Base-by-base conservation (phyloP, 2,888 invertebrate genomes). In the Chrysolina haemoptera region DNA sequence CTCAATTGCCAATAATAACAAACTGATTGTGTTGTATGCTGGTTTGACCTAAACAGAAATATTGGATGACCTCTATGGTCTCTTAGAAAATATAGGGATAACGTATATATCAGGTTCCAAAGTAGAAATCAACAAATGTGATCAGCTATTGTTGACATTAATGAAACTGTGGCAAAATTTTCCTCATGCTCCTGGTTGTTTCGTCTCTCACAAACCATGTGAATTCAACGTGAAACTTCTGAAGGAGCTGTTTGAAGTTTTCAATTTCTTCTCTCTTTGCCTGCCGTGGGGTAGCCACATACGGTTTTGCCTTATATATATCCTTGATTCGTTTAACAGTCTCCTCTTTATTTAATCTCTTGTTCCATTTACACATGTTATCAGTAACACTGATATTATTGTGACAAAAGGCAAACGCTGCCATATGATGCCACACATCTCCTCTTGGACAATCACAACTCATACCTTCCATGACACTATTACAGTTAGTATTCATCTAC, bases 261-360 rank as follows among this genome's bases (percentile, higher is more conserved):
- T 50, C 48, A 12, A 16, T 50, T 10, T 50, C 16, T 50, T 10
- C 48, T 11, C 48, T 50, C 6, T 50, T 50, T 50, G 48, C 48
- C 48, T 50, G 6, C n/a, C 16, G 48, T 1, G 6, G n/a, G 12
- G 48, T 50, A 6, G 16, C 48, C 6, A 14, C 9, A 16, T 16
- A 50, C 12, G 48, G 14, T 14, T 50, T 50, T 50, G 48, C 48
- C 48, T 50, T n/a, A n/a, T 50, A 50, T 50, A 50, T 50, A 50
- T 50, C 48, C 16, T 50, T 50, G 12, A 50, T 50, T 14, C 48
- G 14, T 16, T 50, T 14, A 5, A 50, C 48, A 50, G 48, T 50
- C 27, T 27, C 1, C 27, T 27, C 27, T 27, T 27, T 27, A 27
- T 43, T 43, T 43, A 1, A 1, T 43, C 8, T 43, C 43, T 43